A percentile compares a stretch with the other conserved stretches of the same genome.
Conservation (phyloP, 2,797 vertebrate species). For the Semaprochilodus insignis region DNA sequence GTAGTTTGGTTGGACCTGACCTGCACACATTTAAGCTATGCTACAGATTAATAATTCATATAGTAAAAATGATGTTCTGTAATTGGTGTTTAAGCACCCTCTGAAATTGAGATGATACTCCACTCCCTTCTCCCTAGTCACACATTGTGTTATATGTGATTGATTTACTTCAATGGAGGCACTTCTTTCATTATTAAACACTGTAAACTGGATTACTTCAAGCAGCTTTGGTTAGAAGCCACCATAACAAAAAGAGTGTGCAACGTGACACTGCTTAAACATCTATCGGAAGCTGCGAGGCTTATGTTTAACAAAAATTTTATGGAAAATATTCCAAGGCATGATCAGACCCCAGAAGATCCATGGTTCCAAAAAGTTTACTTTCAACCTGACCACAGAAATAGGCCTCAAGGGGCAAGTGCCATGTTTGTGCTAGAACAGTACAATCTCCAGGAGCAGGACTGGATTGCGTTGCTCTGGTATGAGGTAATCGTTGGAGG, state of each 20-base stretch:
- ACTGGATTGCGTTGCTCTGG: no score
- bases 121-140: conserved; percentile 52
- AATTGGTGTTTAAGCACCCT: conserved; percentile 66
- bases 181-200: conserved; percentile 45
- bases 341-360: background rate
- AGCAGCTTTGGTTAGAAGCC: background rate
- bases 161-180: conserved; percentile 40
- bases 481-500: background rate
- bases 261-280: background rate
- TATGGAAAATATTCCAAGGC: background rate
- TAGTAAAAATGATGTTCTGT: conserved; percentile 71
- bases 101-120: conserved; percentile 63
- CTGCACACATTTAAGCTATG: conserved; percentile 62
- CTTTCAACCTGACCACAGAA: background rate
- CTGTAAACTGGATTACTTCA: conserved; percentile 20
- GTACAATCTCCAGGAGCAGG: background rate
- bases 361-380: background rate
- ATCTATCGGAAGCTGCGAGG: background rate
- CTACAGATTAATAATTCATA: conserved; percentile 74
- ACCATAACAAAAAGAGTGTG: background rate
- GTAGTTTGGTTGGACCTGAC: conserved; percentile 41
- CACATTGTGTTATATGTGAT: conserved; percentile 44
- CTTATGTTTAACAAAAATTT: background rate
- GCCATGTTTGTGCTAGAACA: background rate
- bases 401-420: background rate